Conservation (phyloP, 2,888 invertebrate genomes). For the Pardosa pseudoannulata region DNA sequence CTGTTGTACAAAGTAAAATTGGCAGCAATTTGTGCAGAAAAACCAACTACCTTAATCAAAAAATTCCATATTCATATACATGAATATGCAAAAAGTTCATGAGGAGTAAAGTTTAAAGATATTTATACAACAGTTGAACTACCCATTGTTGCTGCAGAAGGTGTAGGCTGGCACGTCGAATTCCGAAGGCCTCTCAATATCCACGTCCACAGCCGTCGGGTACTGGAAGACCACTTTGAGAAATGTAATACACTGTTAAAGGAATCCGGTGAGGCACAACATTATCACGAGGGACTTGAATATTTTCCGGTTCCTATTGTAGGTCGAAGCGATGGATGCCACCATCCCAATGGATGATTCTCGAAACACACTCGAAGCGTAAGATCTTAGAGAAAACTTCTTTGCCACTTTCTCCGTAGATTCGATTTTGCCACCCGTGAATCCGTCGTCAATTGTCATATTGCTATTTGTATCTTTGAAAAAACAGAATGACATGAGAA, state of each 20-base stretch:
- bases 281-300: conserved; percentile 26
- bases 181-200: conserved; percentile 1
- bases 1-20: no score
- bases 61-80: no score
- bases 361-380: conserved; percentile 1
- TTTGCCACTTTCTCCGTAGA: no score
- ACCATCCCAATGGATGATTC: conserved; percentile 26
- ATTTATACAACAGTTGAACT: no score
- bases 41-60: no score
- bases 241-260: conserved; percentile 27
- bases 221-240: conserved; percentile 19
- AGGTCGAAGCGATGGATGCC: conserved; percentile 3
- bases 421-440: no score
- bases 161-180: conserved; percentile 33
- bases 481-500: no score
- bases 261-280: conserved; percentile 18
- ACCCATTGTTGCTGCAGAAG: conserved; percentile 45
- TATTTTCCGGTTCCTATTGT: not conserved
- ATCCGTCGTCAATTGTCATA: no score
- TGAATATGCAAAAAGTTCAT: no score
- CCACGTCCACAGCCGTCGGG: conserved; percentile 38
- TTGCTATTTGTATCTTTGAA: no score
- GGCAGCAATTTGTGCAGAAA: no score
- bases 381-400: not conserved
- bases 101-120: no score